Evolutionary conservation across 2,888 invertebrate genomes (phyloP).

Genomic region (Callyntrura guangdongensis): DNA sequence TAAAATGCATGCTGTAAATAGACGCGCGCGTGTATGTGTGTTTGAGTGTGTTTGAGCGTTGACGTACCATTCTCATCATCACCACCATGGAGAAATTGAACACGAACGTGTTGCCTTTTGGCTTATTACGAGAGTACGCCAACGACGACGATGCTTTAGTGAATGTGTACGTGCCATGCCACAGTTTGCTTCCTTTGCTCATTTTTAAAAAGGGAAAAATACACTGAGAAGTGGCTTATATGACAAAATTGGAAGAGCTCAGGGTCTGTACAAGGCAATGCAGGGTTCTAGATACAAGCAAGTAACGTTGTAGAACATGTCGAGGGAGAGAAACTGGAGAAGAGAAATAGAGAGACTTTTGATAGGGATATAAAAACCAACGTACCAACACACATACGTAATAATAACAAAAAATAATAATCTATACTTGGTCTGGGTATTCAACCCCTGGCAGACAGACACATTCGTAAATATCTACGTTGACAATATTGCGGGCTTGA

Average conservation of each 20-base stretch:
- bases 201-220: slow-evolving; percentile 27
- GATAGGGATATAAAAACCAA: background rate
- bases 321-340: background rate
- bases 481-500: no score
- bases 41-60: slow-evolving; percentile 34
- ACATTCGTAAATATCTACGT: no score
- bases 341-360: background rate
- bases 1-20: slow-evolving; percentile 37
- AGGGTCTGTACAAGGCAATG: background rate
- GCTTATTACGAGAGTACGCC: slow-evolving; percentile 35
- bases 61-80: slow-evolving; percentile 28
- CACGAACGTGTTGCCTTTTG: slow-evolving; percentile 54
- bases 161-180: slow-evolving; percentile 52
- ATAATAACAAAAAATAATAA: background rate
- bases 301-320: background rate
- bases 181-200: slow-evolving; percentile 48
- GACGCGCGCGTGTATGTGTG: background rate
- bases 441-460: no score
- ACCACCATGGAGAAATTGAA: slow-evolving; percentile 43
- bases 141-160: slow-evolving; percentile 39
- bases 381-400: background rate
- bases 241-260: slow-evolving; percentile 24
- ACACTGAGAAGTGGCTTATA: slow-evolving; percentile 11
- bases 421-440: background rate
- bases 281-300: background rate